Evolutionary conservation across 2,797 vertebrate genomes (phyloP).

Genomic region (Lithobates pipiens): DNA sequence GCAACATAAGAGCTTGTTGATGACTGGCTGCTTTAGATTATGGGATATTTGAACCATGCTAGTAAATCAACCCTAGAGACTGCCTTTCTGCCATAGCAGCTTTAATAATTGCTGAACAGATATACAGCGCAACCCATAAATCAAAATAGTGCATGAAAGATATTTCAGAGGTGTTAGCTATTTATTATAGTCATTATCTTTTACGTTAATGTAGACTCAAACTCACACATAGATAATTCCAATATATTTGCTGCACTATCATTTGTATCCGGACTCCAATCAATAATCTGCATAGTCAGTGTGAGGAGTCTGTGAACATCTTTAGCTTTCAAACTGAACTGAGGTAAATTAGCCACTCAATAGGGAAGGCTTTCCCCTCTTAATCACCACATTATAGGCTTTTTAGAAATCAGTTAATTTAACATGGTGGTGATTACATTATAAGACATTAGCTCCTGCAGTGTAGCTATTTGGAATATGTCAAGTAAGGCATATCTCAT

Average conservation of each 20-base stretch:
- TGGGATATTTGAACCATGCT: neutral
- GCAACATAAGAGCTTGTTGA: neutral
- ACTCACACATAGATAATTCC: neutral
- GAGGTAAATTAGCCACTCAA: slow-evolving; percentile 39
- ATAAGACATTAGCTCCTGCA: slow-evolving; percentile 16
- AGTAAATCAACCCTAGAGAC: neutral
- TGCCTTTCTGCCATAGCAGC: neutral
- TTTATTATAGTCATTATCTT: neutral
- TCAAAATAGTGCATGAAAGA: neutral
- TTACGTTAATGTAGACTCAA: neutral
- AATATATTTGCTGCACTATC: neutral
- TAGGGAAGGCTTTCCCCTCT: slow-evolving; percentile 28
- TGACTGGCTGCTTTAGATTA: neutral
- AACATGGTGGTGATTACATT: slow-evolving; percentile 35
- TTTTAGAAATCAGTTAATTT: slow-evolving; percentile 11
- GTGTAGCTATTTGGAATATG: slow-evolving; percentile 22
- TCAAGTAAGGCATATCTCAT: slow-evolving; percentile 32
- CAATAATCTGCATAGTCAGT: neutral
- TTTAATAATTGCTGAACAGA: neutral
- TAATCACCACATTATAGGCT: slow-evolving; percentile 49
- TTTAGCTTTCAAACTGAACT: slow-evolving; percentile 24
- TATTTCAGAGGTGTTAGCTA: neutral
- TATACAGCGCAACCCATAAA: neutral
- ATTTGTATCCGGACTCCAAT: neutral
- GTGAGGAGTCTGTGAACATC: slow-evolving; percentile 24